Base-by-base conservation (phyloP, 2,888 invertebrate species). In the Bursaphelenchus okinawaensis region DNA sequence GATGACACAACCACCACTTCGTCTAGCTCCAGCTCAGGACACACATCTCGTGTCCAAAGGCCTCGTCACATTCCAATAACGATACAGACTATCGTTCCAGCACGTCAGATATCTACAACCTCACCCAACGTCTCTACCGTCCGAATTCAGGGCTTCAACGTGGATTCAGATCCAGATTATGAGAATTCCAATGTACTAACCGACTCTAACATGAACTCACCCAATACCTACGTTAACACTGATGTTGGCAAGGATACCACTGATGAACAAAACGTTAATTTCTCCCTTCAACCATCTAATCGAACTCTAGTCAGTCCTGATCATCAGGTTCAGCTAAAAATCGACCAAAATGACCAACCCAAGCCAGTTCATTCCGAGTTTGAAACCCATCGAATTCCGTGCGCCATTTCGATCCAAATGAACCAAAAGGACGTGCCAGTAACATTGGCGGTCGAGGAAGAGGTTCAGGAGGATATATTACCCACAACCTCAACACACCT, bases 51-150 rank as follows among this genome's bases (percentile, higher is more conserved):
- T 20, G 51, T 59, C 51, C 60, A 59, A 20, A 31, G 52, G 20
- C 4, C 60, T n/a, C 40, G 24, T 22, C 20, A 59, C 60, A 59
- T 59, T 59, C 60, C 60, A 29, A 59, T 59, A 20, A n/a, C 40
- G 19, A 59, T 59, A n/a, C 50, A 50, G 22, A n/a, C 60, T n/a
- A 1, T 40, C 40, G 40, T 40, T 40, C 40, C 40, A n/a, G 40
- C 40, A 6, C 12, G 40, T 12, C 40, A 1, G n/a, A 4, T 40
- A 12, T 4, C 40, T n/a, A 40, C 40, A 12, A 40, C 40, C 12
- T 16, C 40, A n/a, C 40, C 40, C 6, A 4, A 1, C 40, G 6
- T 40, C 16, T 40, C 40, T 40, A 40, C 40, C 3, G 40, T 40
- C 12, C 40, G 40, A 6, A 40, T 40, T 40, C 40, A 40, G n/a